phyloP scores from a whole-genome alignment of 2,888 invertebrate species.

The Atethmia centrago region DNA sequence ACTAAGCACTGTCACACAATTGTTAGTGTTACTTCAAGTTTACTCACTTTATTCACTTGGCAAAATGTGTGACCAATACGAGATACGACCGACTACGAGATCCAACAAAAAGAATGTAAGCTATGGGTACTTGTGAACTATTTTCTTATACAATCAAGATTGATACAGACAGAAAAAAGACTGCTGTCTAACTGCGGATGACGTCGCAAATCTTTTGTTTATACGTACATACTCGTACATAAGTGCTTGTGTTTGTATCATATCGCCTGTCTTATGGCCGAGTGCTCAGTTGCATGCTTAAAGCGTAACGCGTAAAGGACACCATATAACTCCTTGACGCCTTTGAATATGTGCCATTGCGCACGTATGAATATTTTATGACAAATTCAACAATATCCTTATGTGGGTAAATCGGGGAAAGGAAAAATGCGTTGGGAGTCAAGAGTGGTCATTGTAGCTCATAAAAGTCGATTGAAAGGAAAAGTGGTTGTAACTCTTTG shows the following conservation, averaged over 20 bases:
- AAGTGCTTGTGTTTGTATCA: not conserved
- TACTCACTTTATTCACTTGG: not conserved
- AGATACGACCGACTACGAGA: no score
- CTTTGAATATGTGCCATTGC: constrained; percentile 47
- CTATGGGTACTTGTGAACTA: not conserved
- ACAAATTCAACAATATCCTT: constrained; percentile 46
- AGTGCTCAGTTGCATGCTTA: constrained; percentile 63
- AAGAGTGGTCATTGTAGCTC: constrained; percentile 36
- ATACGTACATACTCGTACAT: no score
- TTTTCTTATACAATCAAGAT: not conserved
- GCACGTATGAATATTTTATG: constrained; percentile 49
- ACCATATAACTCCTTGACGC: constrained; percentile 55
- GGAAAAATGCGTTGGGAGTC: constrained; percentile 20
- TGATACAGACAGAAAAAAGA: not conserved
- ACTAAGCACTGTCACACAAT: not conserved
- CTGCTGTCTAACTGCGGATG: not conserved
- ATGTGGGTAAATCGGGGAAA: constrained; percentile 21
- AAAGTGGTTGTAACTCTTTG: constrained; percentile 37
- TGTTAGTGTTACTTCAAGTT: not conserved
- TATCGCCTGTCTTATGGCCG: constrained; percentile 54
- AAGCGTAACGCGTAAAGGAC: constrained; percentile 68
- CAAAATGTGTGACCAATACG: not conserved
- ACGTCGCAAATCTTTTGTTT: no score
- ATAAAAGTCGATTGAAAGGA: constrained; percentile 49
- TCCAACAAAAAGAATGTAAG: not conserved